Evolutionary conservation across 2,797 vertebrate genomes (phyloP).

Genomic region (Lacerta viridis): DNA sequence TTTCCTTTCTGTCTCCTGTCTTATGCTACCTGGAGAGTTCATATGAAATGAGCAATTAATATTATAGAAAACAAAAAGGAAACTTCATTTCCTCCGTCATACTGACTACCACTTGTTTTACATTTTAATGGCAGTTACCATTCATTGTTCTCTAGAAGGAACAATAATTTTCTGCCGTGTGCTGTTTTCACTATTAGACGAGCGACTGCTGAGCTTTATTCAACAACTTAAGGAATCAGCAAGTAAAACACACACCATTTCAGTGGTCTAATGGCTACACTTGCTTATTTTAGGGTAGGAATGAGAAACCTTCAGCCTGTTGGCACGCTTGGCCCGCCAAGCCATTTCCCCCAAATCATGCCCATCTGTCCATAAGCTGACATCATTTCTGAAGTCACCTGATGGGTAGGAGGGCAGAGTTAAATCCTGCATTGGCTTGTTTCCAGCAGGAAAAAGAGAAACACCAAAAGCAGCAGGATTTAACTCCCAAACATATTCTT

Average conservation of each 20-base stretch:
- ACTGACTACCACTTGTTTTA: slow-evolving; percentile 1
- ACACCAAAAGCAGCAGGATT: too few relatives aligned
- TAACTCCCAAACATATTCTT: not conserved
- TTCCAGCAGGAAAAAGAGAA: too few relatives aligned
- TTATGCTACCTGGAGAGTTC: not conserved
- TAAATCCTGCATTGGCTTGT: not conserved
- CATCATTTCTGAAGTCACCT: too few relatives aligned
- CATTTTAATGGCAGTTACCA: not conserved
- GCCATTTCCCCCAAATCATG: too few relatives aligned
- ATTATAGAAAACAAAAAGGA: not conserved
- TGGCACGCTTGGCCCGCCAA: too few relatives aligned
- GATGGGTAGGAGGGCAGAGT: not conserved
- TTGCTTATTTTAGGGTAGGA: not conserved
- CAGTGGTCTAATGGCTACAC: not conserved
- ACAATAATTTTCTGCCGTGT: not conserved
- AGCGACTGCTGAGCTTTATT: not conserved
- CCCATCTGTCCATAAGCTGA: too few relatives aligned
- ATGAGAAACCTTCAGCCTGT: too few relatives aligned
- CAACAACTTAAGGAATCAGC: not conserved
- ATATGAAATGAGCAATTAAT: not conserved
- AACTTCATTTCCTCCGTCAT: not conserved
- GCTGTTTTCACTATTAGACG: not conserved
- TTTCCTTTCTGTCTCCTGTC: not conserved
- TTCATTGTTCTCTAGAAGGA: not conserved
- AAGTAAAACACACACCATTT: not conserved